Percentiles rank a stretch among this genome's conserved stretches.
Evolutionary conservation across 2,797 vertebrate genomes (phyloP).

Genomic region (Yasuhikotakia modesta): DNA sequence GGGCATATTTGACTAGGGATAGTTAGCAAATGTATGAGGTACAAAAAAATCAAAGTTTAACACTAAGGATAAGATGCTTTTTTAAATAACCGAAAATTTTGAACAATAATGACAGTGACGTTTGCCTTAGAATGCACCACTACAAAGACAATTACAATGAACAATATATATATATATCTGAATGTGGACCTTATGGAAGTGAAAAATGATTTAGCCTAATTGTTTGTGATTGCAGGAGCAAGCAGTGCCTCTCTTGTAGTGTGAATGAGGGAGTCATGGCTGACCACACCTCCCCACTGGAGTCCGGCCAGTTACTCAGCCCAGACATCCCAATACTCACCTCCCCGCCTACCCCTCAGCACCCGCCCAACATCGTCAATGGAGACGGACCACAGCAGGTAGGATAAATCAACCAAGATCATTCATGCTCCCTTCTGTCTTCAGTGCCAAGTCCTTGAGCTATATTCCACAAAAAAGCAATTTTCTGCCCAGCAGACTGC

Average conservation of each 20-base stretch:
- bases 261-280: constrained; percentile 94
- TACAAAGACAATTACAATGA: not conserved
- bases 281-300: constrained; percentile 93
- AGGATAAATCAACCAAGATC: constrained; percentile 37
- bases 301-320: constrained; percentile 91
- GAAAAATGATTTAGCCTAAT: not conserved
- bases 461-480: constrained; percentile 15
- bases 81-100: too few species aligned
- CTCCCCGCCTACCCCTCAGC: constrained; percentile 77
- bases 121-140: not conserved
- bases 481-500: constrained; percentile 6
- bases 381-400: constrained; percentile 96
- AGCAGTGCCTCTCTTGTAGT: constrained; percentile 74
- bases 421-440: not conserved
- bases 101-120: too few species aligned
- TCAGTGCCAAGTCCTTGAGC: not conserved
- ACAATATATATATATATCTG: not conserved
- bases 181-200: not conserved
- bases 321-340: constrained; percentile 90
- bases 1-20: too few species aligned
- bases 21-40: too few species aligned
- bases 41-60: too few species aligned
- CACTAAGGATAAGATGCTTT: too few species aligned
- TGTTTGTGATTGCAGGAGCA: constrained; percentile 64
- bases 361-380: constrained; percentile 81